Percentiles rank a stretch among this genome's conserved stretches.
These are phyloP conservation scores for Leptobrachium leishanense DNA, from an alignment of 2,113 vertebrate species.

Conservation along the genomic window DNA sequence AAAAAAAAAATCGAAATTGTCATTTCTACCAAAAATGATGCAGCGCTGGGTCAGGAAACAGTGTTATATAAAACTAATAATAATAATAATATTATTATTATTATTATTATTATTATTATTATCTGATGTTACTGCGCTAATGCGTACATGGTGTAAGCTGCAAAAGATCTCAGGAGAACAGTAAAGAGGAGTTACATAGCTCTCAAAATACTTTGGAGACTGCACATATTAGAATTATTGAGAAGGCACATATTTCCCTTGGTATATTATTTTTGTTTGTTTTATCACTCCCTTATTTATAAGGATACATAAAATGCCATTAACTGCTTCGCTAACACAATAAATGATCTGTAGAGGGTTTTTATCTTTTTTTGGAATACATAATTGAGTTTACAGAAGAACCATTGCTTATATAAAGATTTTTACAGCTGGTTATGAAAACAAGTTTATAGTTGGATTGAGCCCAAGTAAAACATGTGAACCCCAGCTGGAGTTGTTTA, in stretches of 20 bases:
- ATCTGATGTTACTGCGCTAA: too few relatives aligned
- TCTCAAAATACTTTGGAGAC: too few relatives aligned
- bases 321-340: not conserved
- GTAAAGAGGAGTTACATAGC: too few relatives aligned
- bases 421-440: constrained; percentile 40
- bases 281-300: constrained; percentile 11
- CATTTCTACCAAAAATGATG: too few relatives aligned
- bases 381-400: constrained; percentile 22
- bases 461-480: constrained; percentile 37
- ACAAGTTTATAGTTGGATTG: constrained; percentile 33
- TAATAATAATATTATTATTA: too few relatives aligned
- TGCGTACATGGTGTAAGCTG: too few relatives aligned
- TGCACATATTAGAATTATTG: not conserved
- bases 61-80: too few relatives aligned
- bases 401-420: constrained; percentile 30
- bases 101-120: too few relatives aligned
- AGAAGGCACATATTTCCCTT: not conserved
- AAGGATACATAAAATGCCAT: constrained; percentile 1
- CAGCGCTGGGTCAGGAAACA: too few relatives aligned
- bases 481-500: constrained; percentile 34
- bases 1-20: too few relatives aligned
- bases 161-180: too few relatives aligned
- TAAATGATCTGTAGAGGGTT: constrained; percentile 7
- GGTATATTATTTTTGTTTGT: not conserved
- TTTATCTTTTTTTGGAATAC: constrained; percentile 12